Percentiles rank a stretch among this genome's conserved stretches.
phyloP scores from a whole-genome alignment of 2,888 invertebrate genomes.

The Gisinianus flammeolus region DNA sequence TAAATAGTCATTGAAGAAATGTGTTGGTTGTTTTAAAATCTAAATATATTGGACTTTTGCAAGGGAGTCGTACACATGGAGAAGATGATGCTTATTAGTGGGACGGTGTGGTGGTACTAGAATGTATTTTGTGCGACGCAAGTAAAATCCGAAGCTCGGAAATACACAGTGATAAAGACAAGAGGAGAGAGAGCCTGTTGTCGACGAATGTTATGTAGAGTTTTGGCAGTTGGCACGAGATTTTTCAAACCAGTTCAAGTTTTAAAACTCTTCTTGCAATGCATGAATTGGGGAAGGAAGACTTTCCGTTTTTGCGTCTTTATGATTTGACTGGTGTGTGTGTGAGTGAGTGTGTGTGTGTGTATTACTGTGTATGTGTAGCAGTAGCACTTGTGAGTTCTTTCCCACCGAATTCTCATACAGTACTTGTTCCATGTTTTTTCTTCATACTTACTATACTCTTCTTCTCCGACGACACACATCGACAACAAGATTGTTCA shows the following conservation, averaged over 20 bases:
- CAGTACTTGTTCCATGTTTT: too few species aligned
- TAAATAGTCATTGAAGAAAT: not conserved
- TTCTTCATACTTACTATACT: too few species aligned
- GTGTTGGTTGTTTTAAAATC: not conserved
- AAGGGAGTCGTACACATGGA: not conserved
- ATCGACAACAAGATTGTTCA: not conserved
- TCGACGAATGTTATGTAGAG: constrained; percentile 13
- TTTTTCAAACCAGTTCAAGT: constrained; percentile 18
- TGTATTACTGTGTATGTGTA: not conserved
- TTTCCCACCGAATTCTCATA: constrained; percentile 3
- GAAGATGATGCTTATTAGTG: constrained; percentile 10
- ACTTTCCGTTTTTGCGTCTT: constrained; percentile 2
- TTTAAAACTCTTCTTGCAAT: constrained; percentile 12
- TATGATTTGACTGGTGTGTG: not conserved
- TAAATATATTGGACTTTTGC: not conserved
- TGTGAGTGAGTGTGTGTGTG: too few species aligned
- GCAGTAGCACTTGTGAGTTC: not conserved
- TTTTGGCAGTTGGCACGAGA: constrained; percentile 16
- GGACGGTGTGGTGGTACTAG: not conserved
- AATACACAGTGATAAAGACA: constrained; percentile 12
- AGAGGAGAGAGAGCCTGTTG: constrained; percentile 14
- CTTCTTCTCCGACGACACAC: not conserved
- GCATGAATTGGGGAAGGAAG: not conserved
- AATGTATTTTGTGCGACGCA: constrained; percentile 4
- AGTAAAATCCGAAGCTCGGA: not conserved